phyloP scores from a whole-genome alignment of 2,113 vertebrate species.

The Pavo muticus region DNA sequence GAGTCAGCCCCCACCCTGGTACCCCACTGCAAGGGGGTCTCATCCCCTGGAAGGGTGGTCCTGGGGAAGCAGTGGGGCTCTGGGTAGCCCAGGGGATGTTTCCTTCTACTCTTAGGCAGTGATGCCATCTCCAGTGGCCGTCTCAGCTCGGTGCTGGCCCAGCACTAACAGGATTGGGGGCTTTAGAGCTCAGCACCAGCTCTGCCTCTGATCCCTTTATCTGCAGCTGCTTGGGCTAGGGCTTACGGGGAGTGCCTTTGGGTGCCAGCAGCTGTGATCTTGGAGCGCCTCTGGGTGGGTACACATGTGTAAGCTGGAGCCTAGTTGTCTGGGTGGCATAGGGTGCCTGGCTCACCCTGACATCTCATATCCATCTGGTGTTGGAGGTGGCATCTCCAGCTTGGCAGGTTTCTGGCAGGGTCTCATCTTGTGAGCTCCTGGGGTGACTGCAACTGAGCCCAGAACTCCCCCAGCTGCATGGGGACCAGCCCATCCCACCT shows the following conservation, averaged over 20 bases:
- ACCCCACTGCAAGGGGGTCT: background rate
- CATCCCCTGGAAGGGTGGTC: background rate
- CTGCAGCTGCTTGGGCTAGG: background rate
- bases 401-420: background rate
- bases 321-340: background rate
- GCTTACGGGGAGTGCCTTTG: background rate
- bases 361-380: background rate
- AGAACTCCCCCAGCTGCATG: accelerated
- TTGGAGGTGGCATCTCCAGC: background rate
- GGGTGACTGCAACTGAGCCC: background rate
- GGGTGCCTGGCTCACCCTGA: accelerated
- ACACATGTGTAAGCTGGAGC: accelerated
- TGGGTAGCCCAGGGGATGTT: too few species aligned
- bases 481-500: background rate
- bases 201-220: background rate
- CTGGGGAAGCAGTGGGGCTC: background rate
- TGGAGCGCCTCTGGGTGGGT: accelerated
- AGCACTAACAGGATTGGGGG: background rate
- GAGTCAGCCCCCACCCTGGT: background rate
- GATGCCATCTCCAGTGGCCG: background rate
- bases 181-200: background rate
- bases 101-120: background rate
- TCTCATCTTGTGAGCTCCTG: background rate
- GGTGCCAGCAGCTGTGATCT: background rate
- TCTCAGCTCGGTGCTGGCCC: background rate